phyloP scores from a whole-genome alignment of 2,888 invertebrate species.

The Eupeodes latifasciatus region DNA sequence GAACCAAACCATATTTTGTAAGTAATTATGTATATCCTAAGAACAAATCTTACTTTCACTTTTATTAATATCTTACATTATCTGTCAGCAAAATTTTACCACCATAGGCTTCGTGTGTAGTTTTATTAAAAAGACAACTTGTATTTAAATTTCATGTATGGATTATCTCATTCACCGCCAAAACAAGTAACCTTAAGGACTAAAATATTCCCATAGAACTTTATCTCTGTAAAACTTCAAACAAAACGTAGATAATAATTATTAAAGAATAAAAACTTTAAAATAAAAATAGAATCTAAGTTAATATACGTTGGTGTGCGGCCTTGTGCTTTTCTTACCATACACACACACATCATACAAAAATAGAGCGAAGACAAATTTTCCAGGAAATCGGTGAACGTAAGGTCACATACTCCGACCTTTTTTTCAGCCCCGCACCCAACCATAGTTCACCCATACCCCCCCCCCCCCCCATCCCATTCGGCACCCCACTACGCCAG shows the following conservation, averaged over 20 bases:
- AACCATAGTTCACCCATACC: neutral
- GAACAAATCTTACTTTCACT: no score
- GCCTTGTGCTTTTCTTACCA: conserved; percentile 48
- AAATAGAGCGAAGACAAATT: conserved; percentile 45
- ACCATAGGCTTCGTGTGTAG: no score
- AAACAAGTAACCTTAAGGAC: conserved; percentile 31
- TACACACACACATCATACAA: conserved; percentile 18
- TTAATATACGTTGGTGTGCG: conserved; percentile 29
- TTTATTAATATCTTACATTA: no score
- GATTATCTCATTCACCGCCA: conserved; percentile 6
- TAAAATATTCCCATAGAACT: conserved; percentile 53
- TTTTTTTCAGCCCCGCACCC: neutral
- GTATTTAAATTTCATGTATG: conserved; percentile 52
- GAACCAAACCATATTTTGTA: no score
- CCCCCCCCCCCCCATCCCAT: neutral
- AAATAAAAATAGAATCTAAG: conserved; percentile 28
- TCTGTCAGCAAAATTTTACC: no score
- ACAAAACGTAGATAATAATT: neutral
- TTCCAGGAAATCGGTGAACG: conserved; percentile 66
- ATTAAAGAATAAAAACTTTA: conserved; percentile 30
- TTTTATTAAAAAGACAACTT: conserved; percentile 45
- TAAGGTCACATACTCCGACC: conserved; percentile 41
- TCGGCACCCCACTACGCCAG: no score
- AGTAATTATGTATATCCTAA: no score
- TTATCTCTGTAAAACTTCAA: neutral